These are phyloP conservation scores for Dioctria linearis DNA, from an alignment of 2,888 invertebrate species.

Conservation along the genomic window DNA sequence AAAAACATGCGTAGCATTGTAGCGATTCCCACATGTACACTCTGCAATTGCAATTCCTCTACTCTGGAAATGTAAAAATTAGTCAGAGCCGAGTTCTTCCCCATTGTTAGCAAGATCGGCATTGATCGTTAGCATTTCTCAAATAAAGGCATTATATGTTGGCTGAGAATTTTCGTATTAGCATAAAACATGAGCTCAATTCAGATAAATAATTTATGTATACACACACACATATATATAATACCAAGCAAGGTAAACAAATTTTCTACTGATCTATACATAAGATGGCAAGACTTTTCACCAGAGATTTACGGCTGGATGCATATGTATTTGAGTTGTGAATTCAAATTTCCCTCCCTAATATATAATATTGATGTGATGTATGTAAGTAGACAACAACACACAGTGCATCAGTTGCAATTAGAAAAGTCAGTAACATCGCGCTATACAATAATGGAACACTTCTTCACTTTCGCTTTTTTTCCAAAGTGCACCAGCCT, in stretches of 20 bases:
- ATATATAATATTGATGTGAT: no score
- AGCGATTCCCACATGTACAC: constrained; percentile 18
- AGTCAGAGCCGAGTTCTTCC: constrained; percentile 22
- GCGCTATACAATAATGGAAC: constrained; percentile 7
- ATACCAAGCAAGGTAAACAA: no score
- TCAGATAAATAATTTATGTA: no score
- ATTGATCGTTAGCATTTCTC: constrained; percentile 4
- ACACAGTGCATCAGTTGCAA: not conserved
- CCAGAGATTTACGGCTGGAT: no score
- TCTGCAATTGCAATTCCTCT: not conserved
- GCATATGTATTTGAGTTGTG: no score
- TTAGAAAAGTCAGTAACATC: constrained; percentile 33
- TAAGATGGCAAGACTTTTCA: no score
- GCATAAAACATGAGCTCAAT: constrained; percentile 21
- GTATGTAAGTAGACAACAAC: no score
- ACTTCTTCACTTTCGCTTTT: constrained; percentile 33
- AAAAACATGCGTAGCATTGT: not conserved
- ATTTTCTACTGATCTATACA: no score
- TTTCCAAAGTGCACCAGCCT: constrained; percentile 21
- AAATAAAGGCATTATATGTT: constrained; percentile 5
- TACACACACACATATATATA: no score
- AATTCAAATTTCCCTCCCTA: no score
- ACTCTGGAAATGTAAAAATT: constrained; percentile 35
- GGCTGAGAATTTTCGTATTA: constrained; percentile 20
- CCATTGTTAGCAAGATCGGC: constrained; percentile 18